Percentiles rank a stretch among this genome's conserved stretches.
These are phyloP conservation scores for Poecile montanus DNA, from an alignment of 2,797 vertebrate genomes.

Conservation along the genomic window DNA sequence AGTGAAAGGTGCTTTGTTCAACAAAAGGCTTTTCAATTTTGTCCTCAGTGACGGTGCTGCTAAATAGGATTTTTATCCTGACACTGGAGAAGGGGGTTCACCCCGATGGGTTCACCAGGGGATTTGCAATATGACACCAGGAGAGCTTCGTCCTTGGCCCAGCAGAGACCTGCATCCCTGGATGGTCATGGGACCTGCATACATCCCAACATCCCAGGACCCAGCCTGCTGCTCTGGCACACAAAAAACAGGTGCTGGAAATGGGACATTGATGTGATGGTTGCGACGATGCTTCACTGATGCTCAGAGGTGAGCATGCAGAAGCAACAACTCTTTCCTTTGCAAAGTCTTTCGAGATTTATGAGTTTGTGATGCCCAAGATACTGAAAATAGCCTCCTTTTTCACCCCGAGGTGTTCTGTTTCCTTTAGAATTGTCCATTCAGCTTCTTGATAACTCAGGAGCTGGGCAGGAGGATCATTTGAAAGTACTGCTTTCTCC, in stretches of 20 bases:
- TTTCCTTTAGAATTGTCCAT: neutral
- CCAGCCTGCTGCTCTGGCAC: neutral
- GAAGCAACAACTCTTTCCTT: neutral
- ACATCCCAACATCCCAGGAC: neutral
- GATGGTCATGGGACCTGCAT: neutral
- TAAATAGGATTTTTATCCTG: slow-evolving; percentile 29
- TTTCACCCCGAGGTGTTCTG: neutral
- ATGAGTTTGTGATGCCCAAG: neutral
- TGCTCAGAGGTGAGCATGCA: rapidly evolving
- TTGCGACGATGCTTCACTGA: rapidly evolving
- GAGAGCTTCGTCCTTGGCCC: neutral
- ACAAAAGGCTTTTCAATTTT: slow-evolving; percentile 80
- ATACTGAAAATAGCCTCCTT: neutral
- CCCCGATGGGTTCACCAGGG: rapidly evolving
- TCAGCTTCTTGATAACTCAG: neutral
- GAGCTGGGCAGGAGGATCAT: neutral
- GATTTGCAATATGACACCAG: rapidly evolving
- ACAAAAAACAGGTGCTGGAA: neutral
- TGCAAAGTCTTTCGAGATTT: neutral
- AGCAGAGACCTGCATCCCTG: rapidly evolving
- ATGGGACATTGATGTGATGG: rapidly evolving
- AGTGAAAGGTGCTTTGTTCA: slow-evolving; percentile 81
- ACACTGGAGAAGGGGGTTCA: neutral
- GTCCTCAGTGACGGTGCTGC: slow-evolving; percentile 14
- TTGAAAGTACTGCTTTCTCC: neutral